Evolutionary conservation across 2,888 invertebrate genomes (phyloP).

Genomic region (Drosophila anomalata): DNA sequence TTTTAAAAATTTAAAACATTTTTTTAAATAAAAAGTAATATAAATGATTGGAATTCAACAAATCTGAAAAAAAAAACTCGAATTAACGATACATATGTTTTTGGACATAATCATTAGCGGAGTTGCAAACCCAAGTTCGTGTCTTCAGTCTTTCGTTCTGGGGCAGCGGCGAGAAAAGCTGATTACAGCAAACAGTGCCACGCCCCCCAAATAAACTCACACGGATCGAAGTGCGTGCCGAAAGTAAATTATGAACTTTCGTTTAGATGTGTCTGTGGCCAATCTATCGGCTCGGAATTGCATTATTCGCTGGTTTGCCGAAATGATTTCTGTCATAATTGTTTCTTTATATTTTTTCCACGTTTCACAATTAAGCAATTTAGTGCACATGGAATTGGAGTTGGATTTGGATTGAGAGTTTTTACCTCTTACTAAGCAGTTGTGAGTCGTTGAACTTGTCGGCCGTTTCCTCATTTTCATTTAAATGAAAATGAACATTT

Average conservation of each 20-base stretch:
- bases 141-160: constrained; percentile 58
- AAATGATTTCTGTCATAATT: constrained; percentile 68
- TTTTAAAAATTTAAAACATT: too few species aligned
- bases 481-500: constrained; percentile 59
- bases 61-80: neutral
- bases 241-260: constrained; percentile 41
- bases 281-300: constrained; percentile 33
- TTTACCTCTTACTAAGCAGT: constrained; percentile 22
- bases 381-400: constrained; percentile 37
- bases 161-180: neutral
- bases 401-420: constrained; percentile 9
- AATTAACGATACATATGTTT: neutral
- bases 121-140: constrained; percentile 58
- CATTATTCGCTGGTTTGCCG: constrained; percentile 45
- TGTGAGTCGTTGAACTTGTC: constrained; percentile 69
- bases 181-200: constrained; percentile 11
- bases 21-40: too few species aligned
- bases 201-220: constrained; percentile 6
- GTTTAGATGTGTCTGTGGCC: constrained; percentile 34
- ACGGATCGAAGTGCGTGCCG: constrained; percentile 26
- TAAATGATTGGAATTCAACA: too few species aligned
- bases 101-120: constrained; percentile 25
- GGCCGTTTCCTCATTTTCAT: constrained; percentile 69
- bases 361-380: constrained; percentile 76
- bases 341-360: constrained; percentile 62